A percentile compares a stretch with the other conserved stretches of the same genome.
Evolutionary conservation across 2,888 invertebrate genomes (phyloP).

Genomic region (Noctua fimbriata): DNA sequence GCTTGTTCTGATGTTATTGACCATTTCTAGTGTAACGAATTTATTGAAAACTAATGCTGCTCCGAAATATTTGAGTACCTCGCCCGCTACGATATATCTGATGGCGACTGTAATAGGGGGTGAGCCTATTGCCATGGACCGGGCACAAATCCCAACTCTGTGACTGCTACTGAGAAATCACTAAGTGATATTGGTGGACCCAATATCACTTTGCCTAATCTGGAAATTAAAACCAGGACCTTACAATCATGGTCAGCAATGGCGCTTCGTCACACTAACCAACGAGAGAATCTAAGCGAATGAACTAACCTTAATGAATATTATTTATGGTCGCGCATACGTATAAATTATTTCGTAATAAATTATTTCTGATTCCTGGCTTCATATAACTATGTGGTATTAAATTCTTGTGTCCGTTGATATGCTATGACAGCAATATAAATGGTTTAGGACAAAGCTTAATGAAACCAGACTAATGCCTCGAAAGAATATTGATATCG

Average conservation of each 20-base stretch:
- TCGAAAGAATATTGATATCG: conserved; percentile 18
- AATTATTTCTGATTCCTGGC: conserved; percentile 12
- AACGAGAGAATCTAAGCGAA: not conserved
- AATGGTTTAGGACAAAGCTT: not conserved
- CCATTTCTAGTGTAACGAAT: too few species aligned
- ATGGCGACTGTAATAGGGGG: not conserved
- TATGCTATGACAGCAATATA: not conserved
- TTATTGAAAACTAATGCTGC: too few species aligned
- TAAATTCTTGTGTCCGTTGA: conserved; percentile 37
- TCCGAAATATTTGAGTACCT: too few species aligned
- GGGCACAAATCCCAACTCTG: not conserved
- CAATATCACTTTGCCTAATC: not conserved
- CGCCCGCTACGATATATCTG: too few species aligned
- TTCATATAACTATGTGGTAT: conserved; percentile 31
- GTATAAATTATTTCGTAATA: not conserved
- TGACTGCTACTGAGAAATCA: too few species aligned
- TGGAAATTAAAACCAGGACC: not conserved
- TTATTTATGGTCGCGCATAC: too few species aligned
- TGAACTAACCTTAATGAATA: not conserved
- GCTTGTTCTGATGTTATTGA: too few species aligned
- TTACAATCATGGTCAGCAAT: too few species aligned
- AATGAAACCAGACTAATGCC: conserved; percentile 33
- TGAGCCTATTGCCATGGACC: not conserved
- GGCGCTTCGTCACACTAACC: not conserved
- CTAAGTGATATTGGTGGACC: too few species aligned